Percentiles rank a stretch among this genome's conserved stretches.
phyloP scores from a whole-genome alignment of 2,113 vertebrate genomes.

The Ictalurus furcatus region DNA sequence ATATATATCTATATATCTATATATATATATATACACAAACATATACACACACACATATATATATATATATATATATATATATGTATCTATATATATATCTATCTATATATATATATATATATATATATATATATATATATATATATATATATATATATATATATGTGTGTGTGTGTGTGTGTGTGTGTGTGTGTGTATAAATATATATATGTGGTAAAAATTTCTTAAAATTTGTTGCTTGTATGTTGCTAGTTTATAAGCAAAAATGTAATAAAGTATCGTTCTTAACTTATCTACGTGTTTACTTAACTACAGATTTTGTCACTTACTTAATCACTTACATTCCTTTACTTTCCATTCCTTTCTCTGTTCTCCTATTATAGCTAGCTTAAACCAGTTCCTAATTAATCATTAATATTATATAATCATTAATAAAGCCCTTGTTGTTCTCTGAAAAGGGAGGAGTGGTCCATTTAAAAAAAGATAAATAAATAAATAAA shows the following conservation, averaged over 20 bases:
- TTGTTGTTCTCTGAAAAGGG: not conserved
- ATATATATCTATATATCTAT: too few species aligned
- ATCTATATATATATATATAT: too few species aligned
- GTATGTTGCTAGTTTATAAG: not conserved
- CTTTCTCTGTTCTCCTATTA: not conserved
- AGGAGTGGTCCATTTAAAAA: not conserved
- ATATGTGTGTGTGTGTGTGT: too few species aligned
- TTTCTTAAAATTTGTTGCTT: not conserved
- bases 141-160: too few species aligned
- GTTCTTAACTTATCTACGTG: not conserved
- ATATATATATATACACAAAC: too few species aligned
- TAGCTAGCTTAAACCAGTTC: not conserved
- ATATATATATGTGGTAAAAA: too few species aligned
- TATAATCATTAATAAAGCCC: too few species aligned
- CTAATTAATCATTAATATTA: not conserved
- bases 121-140: too few species aligned
- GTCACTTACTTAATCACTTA: not conserved
- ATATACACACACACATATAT: too few species aligned
- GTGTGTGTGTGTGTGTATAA: accelerated
- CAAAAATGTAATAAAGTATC: not conserved
- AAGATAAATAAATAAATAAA: not conserved
- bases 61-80: too few species aligned
- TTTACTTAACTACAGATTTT: too few species aligned
- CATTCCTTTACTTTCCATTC: not conserved
- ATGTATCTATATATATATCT: too few species aligned